Conservation (phyloP, 2,888 invertebrate genomes). For the Spisula subtruncata region DNA sequence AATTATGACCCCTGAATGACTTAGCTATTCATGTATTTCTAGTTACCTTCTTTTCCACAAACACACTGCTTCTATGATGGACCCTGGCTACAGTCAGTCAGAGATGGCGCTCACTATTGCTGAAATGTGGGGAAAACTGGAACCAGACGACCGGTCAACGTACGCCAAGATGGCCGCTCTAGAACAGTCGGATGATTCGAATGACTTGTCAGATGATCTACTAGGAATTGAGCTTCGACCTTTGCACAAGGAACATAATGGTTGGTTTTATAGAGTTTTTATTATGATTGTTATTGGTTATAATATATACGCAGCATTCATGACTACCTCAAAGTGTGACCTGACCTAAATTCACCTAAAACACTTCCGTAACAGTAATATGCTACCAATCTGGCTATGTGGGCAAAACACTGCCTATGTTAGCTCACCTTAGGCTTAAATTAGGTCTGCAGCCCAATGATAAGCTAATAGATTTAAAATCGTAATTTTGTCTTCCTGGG, state of each 20-base stretch:
- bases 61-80: constrained; percentile 69
- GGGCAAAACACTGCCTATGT: too few species aligned
- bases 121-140: constrained; percentile 59
- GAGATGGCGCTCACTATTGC: constrained; percentile 46
- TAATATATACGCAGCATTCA: too few species aligned
- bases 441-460: too few species aligned
- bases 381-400: too few species aligned
- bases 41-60: constrained; percentile 79
- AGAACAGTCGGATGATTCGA: constrained; percentile 52
- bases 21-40: constrained; percentile 43
- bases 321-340: too few species aligned
- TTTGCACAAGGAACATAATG: constrained; percentile 37
- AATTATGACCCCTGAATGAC: background rate
- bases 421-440: too few species aligned
- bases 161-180: constrained; percentile 49
- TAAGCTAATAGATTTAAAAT: too few species aligned
- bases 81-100: constrained; percentile 3
- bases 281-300: background rate
- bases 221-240: constrained; percentile 64
- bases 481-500: too few species aligned
- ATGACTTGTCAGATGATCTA: constrained; percentile 62
- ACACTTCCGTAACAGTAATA: too few species aligned
- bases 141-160: constrained; percentile 50
- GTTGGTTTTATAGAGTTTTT: background rate
- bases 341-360: too few species aligned